Conservation (phyloP, 2,113 vertebrate genomes). For the Stegostoma tigrinum region DNA sequence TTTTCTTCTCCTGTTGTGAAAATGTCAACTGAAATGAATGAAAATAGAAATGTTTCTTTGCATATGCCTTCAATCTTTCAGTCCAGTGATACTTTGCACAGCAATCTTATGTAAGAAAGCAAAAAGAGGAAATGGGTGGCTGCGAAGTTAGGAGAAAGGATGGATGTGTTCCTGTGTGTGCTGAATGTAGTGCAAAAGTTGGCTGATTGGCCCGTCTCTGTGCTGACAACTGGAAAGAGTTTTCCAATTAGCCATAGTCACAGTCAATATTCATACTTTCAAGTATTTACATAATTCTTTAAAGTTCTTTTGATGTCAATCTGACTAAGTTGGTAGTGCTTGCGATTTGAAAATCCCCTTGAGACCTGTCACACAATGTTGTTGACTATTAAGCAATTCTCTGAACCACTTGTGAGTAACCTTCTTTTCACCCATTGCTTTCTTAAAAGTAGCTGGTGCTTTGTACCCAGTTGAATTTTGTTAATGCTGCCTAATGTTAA, state of each 20-base stretch:
- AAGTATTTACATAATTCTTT: background rate
- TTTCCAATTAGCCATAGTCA: background rate
- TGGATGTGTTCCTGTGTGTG: background rate
- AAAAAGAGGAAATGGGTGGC: too few relatives aligned
- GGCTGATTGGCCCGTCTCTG: background rate
- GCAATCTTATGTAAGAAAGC: background rate
- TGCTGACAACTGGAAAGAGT: background rate
- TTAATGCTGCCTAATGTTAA: background rate
- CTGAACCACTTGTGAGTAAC: background rate
- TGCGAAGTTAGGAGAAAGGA: background rate
- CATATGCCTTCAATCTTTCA: background rate
- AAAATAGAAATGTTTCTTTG: background rate
- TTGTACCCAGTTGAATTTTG: background rate
- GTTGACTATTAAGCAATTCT: background rate
- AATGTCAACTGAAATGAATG: background rate
- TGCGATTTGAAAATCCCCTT: background rate
- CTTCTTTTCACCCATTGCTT: background rate
- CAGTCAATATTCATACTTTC: background rate
- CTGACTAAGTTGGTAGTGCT: background rate
- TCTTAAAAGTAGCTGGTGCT: background rate
- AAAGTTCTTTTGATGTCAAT: background rate
- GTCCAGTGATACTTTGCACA: background rate
- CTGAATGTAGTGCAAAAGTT: background rate
- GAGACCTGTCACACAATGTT: background rate
- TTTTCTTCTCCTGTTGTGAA: background rate